Conservation (phyloP, 30 jellyfish, hydroid and myxozoan genomes). For the Aurelia coerulea region DNA sequence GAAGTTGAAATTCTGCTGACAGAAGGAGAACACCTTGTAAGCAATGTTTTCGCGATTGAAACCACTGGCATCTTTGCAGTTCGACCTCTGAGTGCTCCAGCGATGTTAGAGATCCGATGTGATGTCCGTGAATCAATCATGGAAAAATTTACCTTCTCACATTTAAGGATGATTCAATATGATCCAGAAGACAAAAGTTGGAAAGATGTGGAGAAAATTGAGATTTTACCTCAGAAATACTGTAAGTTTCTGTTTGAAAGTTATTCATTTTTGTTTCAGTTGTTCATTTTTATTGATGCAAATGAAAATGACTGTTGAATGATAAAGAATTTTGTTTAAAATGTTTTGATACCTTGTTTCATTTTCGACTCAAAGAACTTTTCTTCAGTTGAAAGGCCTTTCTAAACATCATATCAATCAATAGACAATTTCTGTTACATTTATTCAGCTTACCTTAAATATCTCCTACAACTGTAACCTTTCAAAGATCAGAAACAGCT, state of each 20-base stretch:
- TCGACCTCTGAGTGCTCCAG: background rate
- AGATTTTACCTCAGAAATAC: background rate
- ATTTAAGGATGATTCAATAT: slow-evolving; percentile 3
- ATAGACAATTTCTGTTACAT: no score
- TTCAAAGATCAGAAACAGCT: no score
- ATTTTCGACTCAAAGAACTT: no score
- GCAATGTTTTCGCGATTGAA: background rate
- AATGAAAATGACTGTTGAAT: no score
- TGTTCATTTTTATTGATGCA: no score
- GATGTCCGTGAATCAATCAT: slow-evolving; percentile 10
- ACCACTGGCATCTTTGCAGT: background rate
- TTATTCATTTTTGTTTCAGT: no score
- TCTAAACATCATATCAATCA: no score
- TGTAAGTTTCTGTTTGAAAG: slow-evolving; percentile 1
- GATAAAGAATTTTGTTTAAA: no score
- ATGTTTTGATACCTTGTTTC: no score
- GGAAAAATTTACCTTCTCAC: slow-evolving; percentile 5
- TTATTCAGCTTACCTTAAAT: no score
- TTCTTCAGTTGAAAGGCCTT: no score
- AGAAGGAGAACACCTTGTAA: slow-evolving; percentile 1
- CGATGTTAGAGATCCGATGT: slow-evolving; percentile 18
- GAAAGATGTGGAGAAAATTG: slow-evolving; percentile 20
- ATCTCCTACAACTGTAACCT: no score
- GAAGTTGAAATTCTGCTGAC: background rate
- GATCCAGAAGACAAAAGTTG: slow-evolving; percentile 23